Evolutionary conservation across 2,888 invertebrate genomes (phyloP), one percentile per base, ranked within the genome.

Genomic region (Nipponacmea schrenckii): DNA sequence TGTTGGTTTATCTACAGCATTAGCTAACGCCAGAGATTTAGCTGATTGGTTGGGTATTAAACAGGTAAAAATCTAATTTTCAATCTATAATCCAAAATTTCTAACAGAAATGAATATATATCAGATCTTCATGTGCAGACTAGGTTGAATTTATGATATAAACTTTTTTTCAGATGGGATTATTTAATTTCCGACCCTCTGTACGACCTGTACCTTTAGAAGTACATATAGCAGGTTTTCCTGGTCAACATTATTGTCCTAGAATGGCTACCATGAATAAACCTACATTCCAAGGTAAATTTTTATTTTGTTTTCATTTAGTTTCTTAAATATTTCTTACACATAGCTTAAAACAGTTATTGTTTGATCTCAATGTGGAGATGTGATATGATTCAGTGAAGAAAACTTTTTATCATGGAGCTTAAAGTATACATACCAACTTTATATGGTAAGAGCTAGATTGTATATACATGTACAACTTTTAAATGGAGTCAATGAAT

Each of bases 201-300:
- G 99, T 99, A 0, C 92, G 99, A 26, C 99, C 99, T 0, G 98
- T 99, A 15, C 98, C 98, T 0, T 91, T 99, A 50, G 96, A 96
- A 90, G 94, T 94, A 15, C 97, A 97, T 85, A 96, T 98, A 81
- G 93, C 94, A 67, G 99, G 99, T 0, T 99, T 96, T 88, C 95
- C 97, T 0, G 99, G 97, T 4, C 96, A 98, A 79, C 97, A 99
- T 89, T 99, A 99, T 90, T 99, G 99, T 85, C 99, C 99, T 0
- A 93, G 99, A 66, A 99, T 99, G 99, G 94, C 97, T 76, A 95
- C 97, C 0, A 99, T 99, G 99, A 99, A 99, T 90, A 95, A 97
- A 84, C 98, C 99, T 0, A 94, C 96, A 0, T 99, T 95, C 91
- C 96, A 96, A 89, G 96, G 91, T 91, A 81, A 66, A 67, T 15